Evolutionary conservation across 2,888 invertebrate genomes (phyloP).

Genomic region (Macroteleia sp.): DNA sequence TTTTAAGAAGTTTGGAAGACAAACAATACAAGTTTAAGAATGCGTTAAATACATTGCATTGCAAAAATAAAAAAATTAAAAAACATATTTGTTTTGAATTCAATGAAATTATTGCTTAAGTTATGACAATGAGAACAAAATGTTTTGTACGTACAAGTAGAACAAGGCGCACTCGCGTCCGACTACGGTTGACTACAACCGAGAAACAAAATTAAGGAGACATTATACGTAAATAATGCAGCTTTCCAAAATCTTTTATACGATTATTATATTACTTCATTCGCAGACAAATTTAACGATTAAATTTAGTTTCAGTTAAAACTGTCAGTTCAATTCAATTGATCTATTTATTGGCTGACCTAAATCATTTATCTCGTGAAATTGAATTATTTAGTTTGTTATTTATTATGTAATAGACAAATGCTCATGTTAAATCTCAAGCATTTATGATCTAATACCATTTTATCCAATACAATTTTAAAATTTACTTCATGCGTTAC

Average conservation of each 20-base stretch:
- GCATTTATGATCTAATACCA: conserved; percentile 1
- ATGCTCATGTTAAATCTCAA: not conserved
- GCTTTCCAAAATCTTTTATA: too few species aligned
- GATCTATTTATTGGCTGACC: too few species aligned
- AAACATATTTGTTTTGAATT: conserved; percentile 24
- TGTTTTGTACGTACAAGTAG: conserved; percentile 49
- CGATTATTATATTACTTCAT: too few species aligned
- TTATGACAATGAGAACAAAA: conserved; percentile 25
- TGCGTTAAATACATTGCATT: too few species aligned
- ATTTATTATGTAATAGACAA: not conserved
- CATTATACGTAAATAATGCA: conserved; percentile 15
- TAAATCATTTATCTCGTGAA: too few species aligned
- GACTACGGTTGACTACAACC: conserved; percentile 26
- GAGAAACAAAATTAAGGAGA: conserved; percentile 37
- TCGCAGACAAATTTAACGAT: too few species aligned
- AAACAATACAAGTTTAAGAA: too few species aligned
- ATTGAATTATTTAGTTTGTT: too few species aligned
- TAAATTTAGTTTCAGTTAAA: too few species aligned
- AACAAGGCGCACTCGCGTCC: conserved; percentile 48
- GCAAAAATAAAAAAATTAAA: not conserved
- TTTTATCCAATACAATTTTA: conserved; percentile 4
- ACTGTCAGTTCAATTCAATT: too few species aligned
- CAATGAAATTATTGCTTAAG: conserved; percentile 21
- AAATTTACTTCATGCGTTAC: conserved; percentile 7
- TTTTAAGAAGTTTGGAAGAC: too few species aligned